Conservation (phyloP, 2,113 vertebrate genomes). For the Alexandromys fortis region DNA sequence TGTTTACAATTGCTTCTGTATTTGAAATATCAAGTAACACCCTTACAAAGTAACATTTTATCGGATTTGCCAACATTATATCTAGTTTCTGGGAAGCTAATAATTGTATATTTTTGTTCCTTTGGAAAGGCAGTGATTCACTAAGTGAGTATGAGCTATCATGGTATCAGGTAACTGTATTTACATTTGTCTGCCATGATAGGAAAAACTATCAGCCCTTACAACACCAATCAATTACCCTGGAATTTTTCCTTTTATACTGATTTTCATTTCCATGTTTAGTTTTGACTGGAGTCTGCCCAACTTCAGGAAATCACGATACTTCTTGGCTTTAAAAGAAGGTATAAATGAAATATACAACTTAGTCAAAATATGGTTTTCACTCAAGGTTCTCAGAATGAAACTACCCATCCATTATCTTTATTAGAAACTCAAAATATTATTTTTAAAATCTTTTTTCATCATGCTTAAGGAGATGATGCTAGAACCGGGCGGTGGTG, state of each 20-base stretch:
- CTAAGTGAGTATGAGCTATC: constrained; percentile 76
- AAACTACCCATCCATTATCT: constrained; percentile 31
- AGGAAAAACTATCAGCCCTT: constrained; percentile 75
- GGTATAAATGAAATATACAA: not conserved
- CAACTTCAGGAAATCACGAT: constrained; percentile 25
- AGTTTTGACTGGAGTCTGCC: constrained; percentile 43
- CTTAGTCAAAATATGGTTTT: not conserved
- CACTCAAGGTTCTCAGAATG: not conserved
- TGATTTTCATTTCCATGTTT: constrained; percentile 71
- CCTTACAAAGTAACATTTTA: constrained; percentile 77
- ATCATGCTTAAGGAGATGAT: not conserved
- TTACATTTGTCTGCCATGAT: constrained; percentile 77
- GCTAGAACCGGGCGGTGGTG: not conserved
- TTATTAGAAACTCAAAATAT: not conserved
- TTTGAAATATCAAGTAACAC: constrained; percentile 78
- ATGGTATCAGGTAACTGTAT: constrained; percentile 78
- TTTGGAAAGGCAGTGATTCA: constrained; percentile 83
- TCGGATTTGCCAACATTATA: constrained; percentile 79
- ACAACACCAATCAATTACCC: constrained; percentile 68
- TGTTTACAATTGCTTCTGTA: constrained; percentile 73
- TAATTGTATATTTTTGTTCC: constrained; percentile 82
- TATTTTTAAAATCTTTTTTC: constrained; percentile 28
- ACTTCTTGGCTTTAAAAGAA: constrained; percentile 25
- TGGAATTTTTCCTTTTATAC: constrained; percentile 68
- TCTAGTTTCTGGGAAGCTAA: constrained; percentile 86